Evolutionary conservation across 2,888 invertebrate species (phyloP), one percentile per base, ranked within the genome.

Genomic region (Cephus nigrinus): DNA sequence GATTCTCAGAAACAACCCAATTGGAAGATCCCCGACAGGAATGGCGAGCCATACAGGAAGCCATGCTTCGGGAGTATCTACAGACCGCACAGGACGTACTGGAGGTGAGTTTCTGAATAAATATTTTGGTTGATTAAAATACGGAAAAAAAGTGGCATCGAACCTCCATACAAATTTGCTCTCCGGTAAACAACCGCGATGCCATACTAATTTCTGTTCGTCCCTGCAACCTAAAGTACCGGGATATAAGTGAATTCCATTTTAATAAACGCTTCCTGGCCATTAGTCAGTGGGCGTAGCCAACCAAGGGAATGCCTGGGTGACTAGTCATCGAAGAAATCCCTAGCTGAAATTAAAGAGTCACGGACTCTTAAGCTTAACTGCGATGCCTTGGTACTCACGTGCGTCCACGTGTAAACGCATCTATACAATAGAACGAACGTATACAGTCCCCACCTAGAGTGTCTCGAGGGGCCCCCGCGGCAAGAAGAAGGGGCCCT

Each of bases 1-100:
- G 74, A 90, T 84, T 92, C 93, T 68, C 94, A 98, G 98, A 98
- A 94, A 95, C 96, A 89, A 99, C 98, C 90, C 98, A 99, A 93
- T 93, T 98, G 83, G 98, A 99, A 93, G 98, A 99, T 93, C 99
- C 99, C 82, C 94, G 98, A 88, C 94, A 97, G 93, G 98, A 98
- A 95, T 99, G 98, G 98, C 95, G 98, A 90, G 96, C 96, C 88
- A 96, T 98, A 87, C 99, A 99, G 93, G 98, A 99, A 93, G 96
- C 96, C 84, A 99, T 99, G 99, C 94, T 99, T 91, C 95, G 97
- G 92, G 98, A 98, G 90, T 99, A 99, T 93, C 95, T 99, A 90
- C 96, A 96, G 87, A 98, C 98, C 82, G 98, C 99, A 83, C 97
- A 98, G 93, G 97, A 98, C 93, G 97, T 97, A 91, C 93, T 99